Conservation (phyloP, 2,113 vertebrate species). For the Cariama cristata region DNA sequence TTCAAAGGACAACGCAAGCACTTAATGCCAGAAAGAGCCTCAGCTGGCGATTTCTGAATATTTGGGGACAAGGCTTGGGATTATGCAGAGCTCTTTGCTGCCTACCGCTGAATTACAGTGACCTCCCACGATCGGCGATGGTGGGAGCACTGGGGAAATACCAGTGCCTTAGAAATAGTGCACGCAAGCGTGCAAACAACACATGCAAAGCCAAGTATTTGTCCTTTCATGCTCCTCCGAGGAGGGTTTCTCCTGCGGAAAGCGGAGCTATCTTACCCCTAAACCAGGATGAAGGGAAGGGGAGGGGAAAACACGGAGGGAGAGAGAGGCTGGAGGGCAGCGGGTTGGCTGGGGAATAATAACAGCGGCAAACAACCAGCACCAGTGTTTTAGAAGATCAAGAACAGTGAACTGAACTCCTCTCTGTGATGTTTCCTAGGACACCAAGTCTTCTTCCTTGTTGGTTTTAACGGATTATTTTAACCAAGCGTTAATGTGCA, state of each 20-base stretch:
- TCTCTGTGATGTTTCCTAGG: neutral
- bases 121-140: neutral
- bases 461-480: neutral
- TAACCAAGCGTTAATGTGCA: neutral
- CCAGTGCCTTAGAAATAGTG: conserved; percentile 2
- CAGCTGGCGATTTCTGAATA: neutral
- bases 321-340: neutral
- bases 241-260: neutral
- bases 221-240: neutral
- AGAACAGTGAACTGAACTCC: neutral
- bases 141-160: conserved; percentile 31
- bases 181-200: neutral
- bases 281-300: neutral
- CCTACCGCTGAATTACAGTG: conserved; percentile 40
- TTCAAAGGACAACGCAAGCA: neutral
- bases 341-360: neutral
- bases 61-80: conserved; percentile 34
- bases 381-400: neutral
- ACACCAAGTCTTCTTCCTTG: neutral
- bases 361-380: neutral
- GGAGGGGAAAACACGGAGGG: fast-evolving
- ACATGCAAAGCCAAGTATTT: conserved; percentile 11
- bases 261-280: neutral
- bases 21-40: neutral
- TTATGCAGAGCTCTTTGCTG: conserved; percentile 31